Base-by-base conservation (phyloP, 1,140 invertebrate species). In the Leptinotarsa undecemlineata region DNA sequence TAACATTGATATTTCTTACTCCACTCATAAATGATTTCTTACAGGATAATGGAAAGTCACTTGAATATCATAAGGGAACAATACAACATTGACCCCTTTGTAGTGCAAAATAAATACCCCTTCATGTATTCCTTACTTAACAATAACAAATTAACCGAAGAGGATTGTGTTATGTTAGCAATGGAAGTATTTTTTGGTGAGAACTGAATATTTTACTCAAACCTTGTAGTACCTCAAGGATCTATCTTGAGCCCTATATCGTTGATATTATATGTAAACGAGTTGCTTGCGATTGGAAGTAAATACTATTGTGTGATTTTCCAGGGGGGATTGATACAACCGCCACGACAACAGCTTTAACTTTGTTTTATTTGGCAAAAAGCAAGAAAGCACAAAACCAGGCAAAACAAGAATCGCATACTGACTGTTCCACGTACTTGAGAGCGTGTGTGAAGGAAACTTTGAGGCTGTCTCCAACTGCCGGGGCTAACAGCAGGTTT, bases 391-490 rank as follows among this genome's bases (percentile, higher is more conserved):
- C 78, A 2, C 83, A 84, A 76, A 23, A 81, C 17, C 48, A 69
- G 69, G 80, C 77, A 26, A 68, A 77, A 64, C 17, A 71, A 64
- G 76, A 81, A 60, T 14, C 61, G 69, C 17, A 20, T 14, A 66
- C 21, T n/a, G 19, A 67, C 14, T 17, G 74, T n/a, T 19, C 57
- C 4, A 23, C 85, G 8, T 92, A 90, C 76, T 78, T 92, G 3
- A 90, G 89, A 83, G 90, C 90, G 5, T 92, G 90, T 81, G 84
- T 93, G 3, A 92, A 91, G 77, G 91, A 93, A 87, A 86, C 89
- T 2, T 86, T 92, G 48, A 85, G 91, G 85, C 84, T 88, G 69
- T 84, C 82, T 69, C 84, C 86, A 1, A 86, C 87, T 14, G 84
- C 86, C 5, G 85, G 87, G 33, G 87, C 85, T 21, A 86, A 85